phyloP scores from a whole-genome alignment of 53 echinoderm and acorn worm genomes.

The Antedon mediterranea region DNA sequence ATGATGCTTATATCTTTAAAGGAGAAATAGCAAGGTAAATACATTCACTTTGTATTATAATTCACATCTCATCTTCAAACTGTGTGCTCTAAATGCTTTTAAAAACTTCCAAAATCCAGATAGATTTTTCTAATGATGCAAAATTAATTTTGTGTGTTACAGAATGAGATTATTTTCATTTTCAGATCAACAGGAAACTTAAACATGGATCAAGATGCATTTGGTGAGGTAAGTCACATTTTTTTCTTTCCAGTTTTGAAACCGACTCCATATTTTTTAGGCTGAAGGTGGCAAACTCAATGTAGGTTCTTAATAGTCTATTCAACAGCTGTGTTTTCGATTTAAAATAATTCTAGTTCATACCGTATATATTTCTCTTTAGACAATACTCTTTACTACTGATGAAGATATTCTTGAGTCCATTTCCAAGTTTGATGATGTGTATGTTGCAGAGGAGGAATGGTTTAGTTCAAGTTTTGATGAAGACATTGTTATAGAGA shows the following conservation, averaged over 20 bases:
- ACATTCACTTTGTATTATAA: too few species aligned
- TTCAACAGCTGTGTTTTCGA: neutral
- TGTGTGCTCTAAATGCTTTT: too few species aligned
- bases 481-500: constrained; percentile 46
- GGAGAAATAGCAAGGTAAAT: constrained; percentile 86
- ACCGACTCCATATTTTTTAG: too few species aligned
- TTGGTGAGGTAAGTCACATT: constrained; percentile 79
- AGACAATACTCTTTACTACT: constrained; percentile 92
- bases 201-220: constrained; percentile 55
- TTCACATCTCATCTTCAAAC: too few species aligned
- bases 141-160: neutral
- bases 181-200: constrained; percentile 69
- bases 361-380: neutral
- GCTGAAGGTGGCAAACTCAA: too few species aligned
- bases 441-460: constrained; percentile 57
- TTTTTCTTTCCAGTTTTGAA: constrained; percentile 5
- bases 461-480: constrained; percentile 97
- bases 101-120: too few species aligned
- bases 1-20: constrained; percentile 66
- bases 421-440: constrained; percentile 80
- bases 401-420: constrained; percentile 88
- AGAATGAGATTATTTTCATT: neutral
- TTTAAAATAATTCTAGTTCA: too few species aligned
- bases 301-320: neutral
- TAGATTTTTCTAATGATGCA: neutral